Evolutionary conservation across 37 sponge, comb jelly and placozoan genomes (phyloP), one percentile per base, ranked within the genome.

Genomic region (Oopsacas minuta): DNA sequence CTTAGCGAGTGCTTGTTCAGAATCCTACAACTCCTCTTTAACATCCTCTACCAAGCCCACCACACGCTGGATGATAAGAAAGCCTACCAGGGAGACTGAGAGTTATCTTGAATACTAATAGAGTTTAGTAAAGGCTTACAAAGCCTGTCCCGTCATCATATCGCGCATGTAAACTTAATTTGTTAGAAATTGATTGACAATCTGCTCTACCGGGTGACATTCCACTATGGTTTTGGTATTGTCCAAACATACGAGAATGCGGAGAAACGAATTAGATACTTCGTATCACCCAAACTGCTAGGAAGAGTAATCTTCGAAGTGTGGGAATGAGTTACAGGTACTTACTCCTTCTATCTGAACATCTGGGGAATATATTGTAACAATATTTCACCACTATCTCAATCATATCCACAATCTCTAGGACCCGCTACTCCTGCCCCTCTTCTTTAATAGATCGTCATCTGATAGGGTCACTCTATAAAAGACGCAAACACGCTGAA

Each of bases 101-200:
- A 61, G 75, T 10, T 61, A 61, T 61, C 22, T 34, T 61, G 75
- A 61, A 61, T 25, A 61, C 28, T 25, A 61, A 61, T 61, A 61
- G 49, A 42, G 49, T 42, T 15, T 42, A 34, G 22, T 32, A 61
- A 61, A 34, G 32, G 28, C 75, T 61, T 34, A 12, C 75, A 61
- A 61, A 61, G 75, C 75, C 30, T n/a, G 30, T 61, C 75, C 28
- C 75, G 75, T 61, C 75, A 61, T 61, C 75, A 61, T 61, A 61
- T 61, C 75, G 75, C 75, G 30, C 75, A 61, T 25, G 75, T 32
- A 10, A 61, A 61, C 20, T 61, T 61, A 5, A 5, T 10, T 12
- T 61, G 75, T 61, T 61, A 61, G 75, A 42, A 34, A 61, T 34
- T 5, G 28, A 34, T 32, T 20, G 7, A 61, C 75, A 34, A 61